These are phyloP conservation scores for Chromobotia macracanthus DNA, from an alignment of 2,797 vertebrate genomes.

Conservation along the genomic window DNA sequence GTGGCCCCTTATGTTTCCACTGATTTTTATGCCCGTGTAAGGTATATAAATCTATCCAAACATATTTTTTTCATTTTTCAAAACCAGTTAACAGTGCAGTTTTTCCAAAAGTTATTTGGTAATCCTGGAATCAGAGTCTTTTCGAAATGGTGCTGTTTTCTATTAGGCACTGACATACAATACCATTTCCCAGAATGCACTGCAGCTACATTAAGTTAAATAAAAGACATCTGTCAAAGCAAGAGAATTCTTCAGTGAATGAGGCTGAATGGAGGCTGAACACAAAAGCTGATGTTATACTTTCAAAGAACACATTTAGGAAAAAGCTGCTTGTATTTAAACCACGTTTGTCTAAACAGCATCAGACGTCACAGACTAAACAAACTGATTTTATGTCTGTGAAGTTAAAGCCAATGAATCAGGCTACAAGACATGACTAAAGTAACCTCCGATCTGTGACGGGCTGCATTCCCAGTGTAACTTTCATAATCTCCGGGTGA, in stretches of 20 bases:
- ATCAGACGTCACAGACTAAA: slow-evolving; percentile 20
- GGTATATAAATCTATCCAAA: slow-evolving; percentile 27
- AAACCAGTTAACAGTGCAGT: slow-evolving; percentile 35
- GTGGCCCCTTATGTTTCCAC: neutral
- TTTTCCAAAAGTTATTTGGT: slow-evolving; percentile 40
- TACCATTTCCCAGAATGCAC: slow-evolving; percentile 22
- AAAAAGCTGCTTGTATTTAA: slow-evolving; percentile 32
- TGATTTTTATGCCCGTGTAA: slow-evolving; percentile 16
- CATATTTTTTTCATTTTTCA: slow-evolving; percentile 20
- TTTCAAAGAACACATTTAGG: slow-evolving; percentile 2
- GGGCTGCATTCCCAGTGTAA: slow-evolving; percentile 51
- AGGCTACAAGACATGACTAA: neutral
- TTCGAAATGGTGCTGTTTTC: slow-evolving; percentile 51
- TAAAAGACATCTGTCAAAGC: slow-evolving; percentile 52
- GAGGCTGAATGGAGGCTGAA: neutral
- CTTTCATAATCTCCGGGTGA: slow-evolving; percentile 47
- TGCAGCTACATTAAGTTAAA: slow-evolving; percentile 30
- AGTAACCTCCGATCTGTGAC: neutral
- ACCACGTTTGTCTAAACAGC: neutral
- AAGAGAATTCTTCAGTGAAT: neutral
- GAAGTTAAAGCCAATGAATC: neutral
- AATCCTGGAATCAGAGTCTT: slow-evolving; percentile 44
- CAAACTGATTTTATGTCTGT: slow-evolving; percentile 16
- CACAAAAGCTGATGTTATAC: slow-evolving; percentile 3
- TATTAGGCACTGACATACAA: slow-evolving; percentile 43